Percentiles rank a stretch among this genome's conserved stretches.
These are phyloP conservation scores for Nysson spinosus DNA, from an alignment of 2,888 invertebrate genomes.

Conservation along the genomic window DNA sequence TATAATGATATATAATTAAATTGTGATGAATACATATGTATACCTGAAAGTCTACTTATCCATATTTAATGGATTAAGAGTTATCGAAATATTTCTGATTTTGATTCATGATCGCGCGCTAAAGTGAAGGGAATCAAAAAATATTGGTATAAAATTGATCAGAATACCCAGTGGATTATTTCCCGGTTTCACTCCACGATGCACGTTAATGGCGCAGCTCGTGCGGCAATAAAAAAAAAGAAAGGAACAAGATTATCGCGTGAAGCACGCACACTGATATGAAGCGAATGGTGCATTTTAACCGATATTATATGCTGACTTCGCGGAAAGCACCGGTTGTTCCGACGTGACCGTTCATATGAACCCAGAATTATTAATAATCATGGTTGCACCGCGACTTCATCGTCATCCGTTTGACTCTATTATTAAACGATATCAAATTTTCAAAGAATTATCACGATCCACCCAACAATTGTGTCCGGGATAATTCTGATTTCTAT, in stretches of 20 bases:
- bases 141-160: neutral
- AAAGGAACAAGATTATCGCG: constrained; percentile 25
- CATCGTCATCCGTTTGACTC: neutral
- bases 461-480: neutral
- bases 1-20: no score
- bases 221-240: constrained; percentile 11
- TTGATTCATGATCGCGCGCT: no score
- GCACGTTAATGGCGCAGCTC: constrained; percentile 15
- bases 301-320: constrained; percentile 20
- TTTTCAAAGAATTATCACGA: neutral
- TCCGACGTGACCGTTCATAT: constrained; percentile 17
- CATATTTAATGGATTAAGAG: no score
- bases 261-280: constrained; percentile 23
- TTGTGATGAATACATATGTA: no score
- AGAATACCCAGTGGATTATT: constrained; percentile 5
- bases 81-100: no score
- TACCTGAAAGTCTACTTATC: no score
- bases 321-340: constrained; percentile 18
- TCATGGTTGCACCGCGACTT: neutral
- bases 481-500: neutral
- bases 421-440: constrained; percentile 2
- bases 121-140: neutral
- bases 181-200: constrained; percentile 13
- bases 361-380: constrained; percentile 26
- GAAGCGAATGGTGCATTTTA: constrained; percentile 9